Evolutionary conservation across 1,140 invertebrate species (phyloP).

Genomic region (Drosophila ercepeae): DNA sequence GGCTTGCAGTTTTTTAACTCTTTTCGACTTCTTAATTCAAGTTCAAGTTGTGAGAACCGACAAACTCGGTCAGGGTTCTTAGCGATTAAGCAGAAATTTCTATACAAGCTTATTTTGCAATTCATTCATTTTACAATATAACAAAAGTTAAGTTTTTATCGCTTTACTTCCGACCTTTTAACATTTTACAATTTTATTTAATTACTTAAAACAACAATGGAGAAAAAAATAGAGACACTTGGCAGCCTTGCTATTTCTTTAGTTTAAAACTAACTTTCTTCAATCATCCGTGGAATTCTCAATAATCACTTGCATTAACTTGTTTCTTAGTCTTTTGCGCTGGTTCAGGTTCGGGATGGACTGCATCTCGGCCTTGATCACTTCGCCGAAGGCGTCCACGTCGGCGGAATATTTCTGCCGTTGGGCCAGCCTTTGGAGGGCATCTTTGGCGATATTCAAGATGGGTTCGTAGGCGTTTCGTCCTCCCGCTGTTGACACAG

Average conservation of each 20-base stretch:
- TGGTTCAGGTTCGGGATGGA: background rate
- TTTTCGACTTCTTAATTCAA: conserved; percentile 2
- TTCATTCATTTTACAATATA: conserved; percentile 23
- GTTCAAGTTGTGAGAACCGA: conserved; percentile 43
- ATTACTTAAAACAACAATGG: too few relatives aligned
- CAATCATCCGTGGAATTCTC: background rate
- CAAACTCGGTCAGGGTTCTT: conserved; percentile 17
- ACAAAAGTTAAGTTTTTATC: too few relatives aligned
- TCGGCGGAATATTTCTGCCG: background rate
- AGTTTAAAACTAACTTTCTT: background rate
- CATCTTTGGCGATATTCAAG: background rate
- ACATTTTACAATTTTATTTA: background rate
- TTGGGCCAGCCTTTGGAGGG: background rate
- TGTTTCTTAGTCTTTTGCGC: background rate
- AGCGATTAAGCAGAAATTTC: conserved; percentile 16
- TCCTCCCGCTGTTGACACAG: background rate
- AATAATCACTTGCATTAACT: conserved; percentile 2
- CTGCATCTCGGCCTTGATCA: conserved; percentile 3
- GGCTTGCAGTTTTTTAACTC: conserved; percentile 32
- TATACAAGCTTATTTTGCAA: background rate
- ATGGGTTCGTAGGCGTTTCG: background rate
- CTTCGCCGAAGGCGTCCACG: conserved; percentile 5
- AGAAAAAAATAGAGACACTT: too few relatives aligned
- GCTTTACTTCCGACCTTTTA: background rate
- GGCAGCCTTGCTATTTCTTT: background rate